Conservation (phyloP, 1,140 invertebrate genomes). For the Hycleus cichorii region DNA sequence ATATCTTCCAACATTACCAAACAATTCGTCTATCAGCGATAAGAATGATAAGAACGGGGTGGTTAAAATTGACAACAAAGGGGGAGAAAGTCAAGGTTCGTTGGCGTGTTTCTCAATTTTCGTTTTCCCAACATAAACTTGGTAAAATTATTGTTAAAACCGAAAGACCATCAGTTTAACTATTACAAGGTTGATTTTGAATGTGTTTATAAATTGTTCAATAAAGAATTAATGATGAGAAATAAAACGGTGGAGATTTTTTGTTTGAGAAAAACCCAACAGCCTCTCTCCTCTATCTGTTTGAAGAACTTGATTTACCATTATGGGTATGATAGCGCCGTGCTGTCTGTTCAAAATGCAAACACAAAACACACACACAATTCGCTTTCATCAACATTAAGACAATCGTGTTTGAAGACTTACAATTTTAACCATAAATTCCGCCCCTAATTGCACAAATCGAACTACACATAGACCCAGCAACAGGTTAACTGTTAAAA, state of each 20-base stretch:
- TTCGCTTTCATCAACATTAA: too few relatives aligned
- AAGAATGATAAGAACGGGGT: too few relatives aligned
- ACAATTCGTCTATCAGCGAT: too few relatives aligned
- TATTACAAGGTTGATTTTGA: constrained; percentile 12
- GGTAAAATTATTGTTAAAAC: neutral
- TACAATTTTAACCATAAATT: too few relatives aligned
- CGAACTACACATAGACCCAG: too few relatives aligned
- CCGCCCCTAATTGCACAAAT: too few relatives aligned
- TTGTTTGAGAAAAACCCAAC: too few relatives aligned
- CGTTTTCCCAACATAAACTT: too few relatives aligned
- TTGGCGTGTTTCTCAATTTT: neutral
- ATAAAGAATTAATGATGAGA: neutral
- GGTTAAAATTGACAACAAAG: too few relatives aligned
- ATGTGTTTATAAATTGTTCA: neutral
- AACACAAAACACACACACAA: neutral
- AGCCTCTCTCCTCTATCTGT: constrained; percentile 14
- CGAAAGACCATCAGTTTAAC: constrained; percentile 4
- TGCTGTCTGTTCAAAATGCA: constrained; percentile 16
- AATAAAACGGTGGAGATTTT: neutral
- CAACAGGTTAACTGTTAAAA: too few relatives aligned
- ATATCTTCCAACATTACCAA: too few relatives aligned
- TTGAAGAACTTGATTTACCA: constrained; percentile 18
- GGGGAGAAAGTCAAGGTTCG: constrained; percentile 1
- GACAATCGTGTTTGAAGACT: too few relatives aligned
- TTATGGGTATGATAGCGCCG: constrained; percentile 16